Evolutionary conservation across 2,113 vertebrate genomes (phyloP), one percentile per base, ranked within the genome.

Genomic region (Spea bombifrons): DNA sequence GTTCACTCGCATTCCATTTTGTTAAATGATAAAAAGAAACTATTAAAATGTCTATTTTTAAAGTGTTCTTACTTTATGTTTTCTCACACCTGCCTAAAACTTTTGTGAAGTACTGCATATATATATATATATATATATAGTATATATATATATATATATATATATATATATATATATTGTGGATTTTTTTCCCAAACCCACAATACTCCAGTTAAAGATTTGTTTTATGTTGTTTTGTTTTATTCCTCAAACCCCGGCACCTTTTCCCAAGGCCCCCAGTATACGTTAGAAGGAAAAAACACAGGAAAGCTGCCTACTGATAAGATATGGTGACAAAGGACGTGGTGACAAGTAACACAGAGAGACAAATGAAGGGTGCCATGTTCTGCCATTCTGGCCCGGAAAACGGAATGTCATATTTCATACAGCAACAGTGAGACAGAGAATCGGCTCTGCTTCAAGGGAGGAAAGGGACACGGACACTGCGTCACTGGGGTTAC

Each of bases 281-380:
- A 73, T 61, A 73, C 73, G 59, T 69, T 71, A 71, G 48, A 73
- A 79, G 76, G 76, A 79, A 79, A 79, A 73, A 79, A 80, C 77
- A 80, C 77, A 80, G 77, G 77, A 80, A 80, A 80, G 77, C 77
- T 80, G 77, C 77, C 77, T 80, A 67, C 77, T 80, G 77, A 80
- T 80, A 80, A 80, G 77, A 80, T 80, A 80, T 52, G 64, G 77
- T 80, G 77, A 80, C 77, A 80, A 80, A 73, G 77, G 71, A 80
- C 53, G 63, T 80, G 77, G 65, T 80, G 77, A 80, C 77, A 80
- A 59, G 77, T 80, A 71, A 49, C 63, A 59, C 49, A 80, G 44
- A 61, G 71, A 73, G 70, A 80, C 70, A 80, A 80, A 80, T 80
- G 71, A 52, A 80, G 70, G 55, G 61, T 80, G 70, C 77, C 77